Percentiles rank a stretch among this genome's conserved stretches.
These are phyloP conservation scores for Fulica atra DNA, from an alignment of 2,113 vertebrate species.

Conservation along the genomic window DNA sequence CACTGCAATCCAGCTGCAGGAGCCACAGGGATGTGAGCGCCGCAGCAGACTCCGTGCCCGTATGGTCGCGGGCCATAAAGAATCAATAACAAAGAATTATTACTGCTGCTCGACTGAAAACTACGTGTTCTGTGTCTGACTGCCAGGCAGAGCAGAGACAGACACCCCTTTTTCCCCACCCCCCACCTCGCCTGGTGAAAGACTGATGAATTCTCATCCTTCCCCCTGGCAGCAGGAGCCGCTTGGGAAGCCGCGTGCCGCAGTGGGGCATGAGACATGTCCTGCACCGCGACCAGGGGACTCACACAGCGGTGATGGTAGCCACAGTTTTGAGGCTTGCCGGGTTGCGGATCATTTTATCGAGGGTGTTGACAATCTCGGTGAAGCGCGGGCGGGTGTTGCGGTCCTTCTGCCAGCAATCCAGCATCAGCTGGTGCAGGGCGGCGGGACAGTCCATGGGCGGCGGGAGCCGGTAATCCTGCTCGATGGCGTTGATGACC, in stretches of 20 bases:
- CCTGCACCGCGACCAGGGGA: accelerated
- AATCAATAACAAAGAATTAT: conserved; percentile 12
- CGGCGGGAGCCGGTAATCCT: conserved; percentile 95
- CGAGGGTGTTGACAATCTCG: conserved; percentile 96
- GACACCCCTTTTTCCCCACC: not conserved
- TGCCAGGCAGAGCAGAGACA: not conserved
- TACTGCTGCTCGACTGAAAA: not conserved
- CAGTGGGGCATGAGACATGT: accelerated
- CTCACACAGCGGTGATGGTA: conserved; percentile 97
- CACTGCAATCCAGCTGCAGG: accelerated
- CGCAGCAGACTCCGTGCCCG: accelerated
- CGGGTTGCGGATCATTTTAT: conserved; percentile 99
- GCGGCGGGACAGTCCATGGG: conserved; percentile 98
- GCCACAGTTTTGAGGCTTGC: conserved; percentile 97
- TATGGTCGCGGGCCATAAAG: not conserved
- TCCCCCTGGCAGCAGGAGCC: accelerated
- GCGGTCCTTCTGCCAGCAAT: conserved; percentile 99
- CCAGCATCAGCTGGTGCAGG: conserved; percentile 96
- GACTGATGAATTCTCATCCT: not conserved
- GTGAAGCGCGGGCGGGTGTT: conserved; percentile 94
- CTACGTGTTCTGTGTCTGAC: not conserved
- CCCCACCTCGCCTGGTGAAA: too few species aligned
- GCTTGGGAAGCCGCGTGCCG: accelerated
- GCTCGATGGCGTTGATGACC: conserved; percentile 98
- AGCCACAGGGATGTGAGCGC: accelerated